Conservation (phyloP, 2,797 vertebrate species). For the Ceyx erithaca region DNA sequence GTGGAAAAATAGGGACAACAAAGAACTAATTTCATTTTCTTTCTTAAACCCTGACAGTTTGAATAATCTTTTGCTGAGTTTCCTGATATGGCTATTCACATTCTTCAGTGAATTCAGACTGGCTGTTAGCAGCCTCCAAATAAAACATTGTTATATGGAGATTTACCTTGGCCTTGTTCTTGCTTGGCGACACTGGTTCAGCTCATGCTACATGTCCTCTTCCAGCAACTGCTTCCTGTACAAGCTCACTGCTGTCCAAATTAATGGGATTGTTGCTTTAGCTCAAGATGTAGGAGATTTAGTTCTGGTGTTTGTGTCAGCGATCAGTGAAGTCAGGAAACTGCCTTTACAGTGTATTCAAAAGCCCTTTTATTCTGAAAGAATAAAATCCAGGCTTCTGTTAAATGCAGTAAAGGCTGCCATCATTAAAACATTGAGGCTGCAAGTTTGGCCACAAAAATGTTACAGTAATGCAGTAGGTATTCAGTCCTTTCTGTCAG, state of each 20-base stretch:
- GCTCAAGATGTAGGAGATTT: constrained; percentile 42
- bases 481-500: constrained; percentile 44
- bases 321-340: constrained; percentile 41
- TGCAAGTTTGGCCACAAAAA: constrained; percentile 65
- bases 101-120: constrained; percentile 45
- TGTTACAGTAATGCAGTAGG: constrained; percentile 39
- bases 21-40: constrained; percentile 42
- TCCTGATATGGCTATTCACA: constrained; percentile 56
- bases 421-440: constrained; percentile 51
- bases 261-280: constrained; percentile 48
- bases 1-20: constrained; percentile 25
- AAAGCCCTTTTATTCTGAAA: constrained; percentile 47
- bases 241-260: constrained; percentile 26
- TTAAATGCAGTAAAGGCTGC: constrained; percentile 43
- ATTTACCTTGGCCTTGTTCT: constrained; percentile 54
- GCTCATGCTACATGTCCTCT: constrained; percentile 27
- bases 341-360: constrained; percentile 54
- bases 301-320: constrained; percentile 48
- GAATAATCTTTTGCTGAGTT: constrained; percentile 36
- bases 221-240: constrained; percentile 46
- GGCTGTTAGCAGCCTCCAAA: constrained; percentile 51
- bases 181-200: neutral
- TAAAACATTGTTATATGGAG: constrained; percentile 51
- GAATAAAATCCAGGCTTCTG: constrained; percentile 67
- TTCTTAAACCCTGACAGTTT: constrained; percentile 26